These are phyloP conservation scores for Euzophera pinguis DNA, from an alignment of 2,888 invertebrate species.

Conservation along the genomic window DNA sequence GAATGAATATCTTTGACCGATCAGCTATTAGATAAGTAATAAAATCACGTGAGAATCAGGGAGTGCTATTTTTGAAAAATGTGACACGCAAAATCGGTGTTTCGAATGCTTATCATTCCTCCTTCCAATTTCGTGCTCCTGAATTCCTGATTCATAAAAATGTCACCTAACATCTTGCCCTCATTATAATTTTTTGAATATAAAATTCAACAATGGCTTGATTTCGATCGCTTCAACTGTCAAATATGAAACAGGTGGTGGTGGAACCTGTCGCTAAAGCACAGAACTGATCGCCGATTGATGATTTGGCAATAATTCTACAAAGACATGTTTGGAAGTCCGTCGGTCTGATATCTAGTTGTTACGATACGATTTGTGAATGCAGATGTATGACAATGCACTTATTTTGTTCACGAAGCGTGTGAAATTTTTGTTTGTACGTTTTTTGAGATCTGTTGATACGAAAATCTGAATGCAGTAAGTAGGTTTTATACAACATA, in stretches of 20 bases:
- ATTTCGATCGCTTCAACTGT: slow-evolving; percentile 39
- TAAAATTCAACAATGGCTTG: neutral
- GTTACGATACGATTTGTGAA: slow-evolving; percentile 1
- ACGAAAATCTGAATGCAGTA: too few species aligned
- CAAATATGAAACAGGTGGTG: slow-evolving; percentile 21
- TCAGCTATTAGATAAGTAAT: too few species aligned
- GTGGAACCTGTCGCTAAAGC: slow-evolving; percentile 46
- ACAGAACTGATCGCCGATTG: slow-evolving; percentile 48
- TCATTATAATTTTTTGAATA: too few species aligned
- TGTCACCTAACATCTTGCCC: too few species aligned
- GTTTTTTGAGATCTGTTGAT: neutral
- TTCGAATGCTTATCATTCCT: too few species aligned
- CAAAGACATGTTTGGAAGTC: slow-evolving; percentile 41
- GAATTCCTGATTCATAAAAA: too few species aligned
- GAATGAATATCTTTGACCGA: too few species aligned
- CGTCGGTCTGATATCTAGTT: neutral
- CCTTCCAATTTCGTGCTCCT: too few species aligned
- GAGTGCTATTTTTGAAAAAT: too few species aligned
- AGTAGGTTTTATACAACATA: too few species aligned
- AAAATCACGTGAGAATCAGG: too few species aligned
- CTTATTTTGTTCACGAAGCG: slow-evolving; percentile 17
- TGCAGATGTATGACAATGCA: slow-evolving; percentile 9
- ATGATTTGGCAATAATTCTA: slow-evolving; percentile 70
- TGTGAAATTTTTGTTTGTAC: slow-evolving; percentile 21
- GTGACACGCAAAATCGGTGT: too few species aligned